A percentile compares a stretch with the other conserved stretches of the same genome.
phyloP scores from a whole-genome alignment of 2,888 invertebrate genomes.

The Crematogaster levior region DNA sequence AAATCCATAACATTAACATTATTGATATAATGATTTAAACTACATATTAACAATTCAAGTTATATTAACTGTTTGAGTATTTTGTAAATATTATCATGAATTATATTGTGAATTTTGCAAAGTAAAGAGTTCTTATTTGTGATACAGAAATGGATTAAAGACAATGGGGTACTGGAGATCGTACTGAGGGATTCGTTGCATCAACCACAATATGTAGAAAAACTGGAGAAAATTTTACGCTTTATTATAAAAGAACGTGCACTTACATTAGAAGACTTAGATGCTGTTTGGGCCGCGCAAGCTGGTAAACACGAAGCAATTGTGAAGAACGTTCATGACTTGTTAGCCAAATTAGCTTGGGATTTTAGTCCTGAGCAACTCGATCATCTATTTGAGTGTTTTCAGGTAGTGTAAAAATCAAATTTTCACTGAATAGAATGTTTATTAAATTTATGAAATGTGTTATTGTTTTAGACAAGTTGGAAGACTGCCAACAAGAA shows the following conservation, averaged over 20 bases:
- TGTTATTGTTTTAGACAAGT: conserved; percentile 88
- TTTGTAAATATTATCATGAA: not conserved
- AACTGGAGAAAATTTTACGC: conserved; percentile 98
- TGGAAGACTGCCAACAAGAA: conserved; percentile 98
- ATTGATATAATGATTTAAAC: not conserved
- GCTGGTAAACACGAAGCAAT: conserved; percentile 99
- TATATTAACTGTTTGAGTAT: not conserved
- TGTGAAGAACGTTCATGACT: conserved; percentile 98
- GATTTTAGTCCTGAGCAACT: conserved; percentile 99
- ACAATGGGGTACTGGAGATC: conserved; percentile 97
- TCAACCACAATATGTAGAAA: conserved; percentile 99
- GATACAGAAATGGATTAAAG: conserved; percentile 96
- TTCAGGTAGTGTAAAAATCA: conserved; percentile 95
- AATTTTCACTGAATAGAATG: conserved; percentile 2
- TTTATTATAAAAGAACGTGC: conserved; percentile 98
- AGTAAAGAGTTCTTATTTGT: conserved; percentile 57
- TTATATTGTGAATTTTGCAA: conserved; percentile 6
- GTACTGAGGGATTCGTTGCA: conserved; percentile 98
- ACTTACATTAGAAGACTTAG: conserved; percentile 95
- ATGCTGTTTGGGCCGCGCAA: conserved; percentile 98
- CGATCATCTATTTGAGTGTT: conserved; percentile 98
- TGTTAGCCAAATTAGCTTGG: conserved; percentile 98
- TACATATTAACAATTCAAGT: not conserved
- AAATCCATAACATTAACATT: too few species aligned
- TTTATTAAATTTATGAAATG: conserved; percentile 42